These are phyloP conservation scores for Cuniculus paca DNA, from an alignment of 2,797 vertebrate genomes.

Conservation along the genomic window DNA sequence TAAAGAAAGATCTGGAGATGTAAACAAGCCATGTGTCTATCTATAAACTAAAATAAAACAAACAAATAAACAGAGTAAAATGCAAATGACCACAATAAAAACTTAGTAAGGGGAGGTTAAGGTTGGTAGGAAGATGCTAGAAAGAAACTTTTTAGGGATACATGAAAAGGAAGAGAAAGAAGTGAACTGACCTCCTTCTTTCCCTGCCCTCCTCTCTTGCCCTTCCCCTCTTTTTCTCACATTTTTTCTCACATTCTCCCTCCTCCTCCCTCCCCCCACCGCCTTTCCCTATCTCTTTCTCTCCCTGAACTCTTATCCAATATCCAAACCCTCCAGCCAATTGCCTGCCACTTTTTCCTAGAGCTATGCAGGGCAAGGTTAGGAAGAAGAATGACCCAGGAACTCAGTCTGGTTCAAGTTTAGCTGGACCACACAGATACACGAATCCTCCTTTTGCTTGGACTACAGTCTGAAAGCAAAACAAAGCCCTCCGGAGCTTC, in stretches of 20 bases:
- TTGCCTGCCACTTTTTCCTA: neutral
- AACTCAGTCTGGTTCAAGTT: neutral
- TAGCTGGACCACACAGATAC: neutral
- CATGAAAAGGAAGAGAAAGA: neutral
- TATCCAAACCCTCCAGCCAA: neutral
- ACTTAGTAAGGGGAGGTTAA: neutral
- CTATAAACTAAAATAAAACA: neutral
- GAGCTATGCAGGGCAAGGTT: neutral
- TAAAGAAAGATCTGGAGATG: neutral
- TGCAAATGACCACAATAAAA: neutral
- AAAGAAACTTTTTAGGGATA: neutral
- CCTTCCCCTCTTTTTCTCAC: too few relatives aligned
- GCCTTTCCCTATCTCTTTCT: neutral
- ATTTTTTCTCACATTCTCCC: neutral
- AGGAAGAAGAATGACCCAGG: neutral
- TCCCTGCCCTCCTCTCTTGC: too few relatives aligned
- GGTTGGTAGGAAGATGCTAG: neutral
- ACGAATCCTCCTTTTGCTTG: neutral
- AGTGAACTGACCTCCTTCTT: too few relatives aligned
- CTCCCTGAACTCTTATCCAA: neutral
- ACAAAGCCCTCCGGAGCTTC: neutral
- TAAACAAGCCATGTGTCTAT: neutral
- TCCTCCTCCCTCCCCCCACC: too few relatives aligned
- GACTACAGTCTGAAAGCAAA: neutral
- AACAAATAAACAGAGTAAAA: neutral